Conservation (phyloP, 2,797 vertebrate genomes). For the Choloepus didactylus region DNA sequence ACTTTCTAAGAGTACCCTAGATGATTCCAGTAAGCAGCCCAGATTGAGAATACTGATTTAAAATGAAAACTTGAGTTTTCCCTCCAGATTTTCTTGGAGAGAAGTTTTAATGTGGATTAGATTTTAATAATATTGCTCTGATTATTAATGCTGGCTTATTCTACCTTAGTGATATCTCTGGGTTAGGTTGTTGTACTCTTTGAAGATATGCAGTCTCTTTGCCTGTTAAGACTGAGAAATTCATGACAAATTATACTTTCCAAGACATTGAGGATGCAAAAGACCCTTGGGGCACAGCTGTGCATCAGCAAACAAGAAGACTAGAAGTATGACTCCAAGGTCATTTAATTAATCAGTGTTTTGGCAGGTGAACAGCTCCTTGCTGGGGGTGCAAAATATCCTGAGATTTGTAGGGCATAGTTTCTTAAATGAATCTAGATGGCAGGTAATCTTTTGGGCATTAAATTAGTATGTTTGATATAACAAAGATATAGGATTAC, state of each 20-base stretch:
- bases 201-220: not conserved
- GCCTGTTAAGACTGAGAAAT: slow-evolving; percentile 28
- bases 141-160: not conserved
- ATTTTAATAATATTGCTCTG: not conserved
- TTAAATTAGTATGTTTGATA: not conserved
- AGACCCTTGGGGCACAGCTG: not conserved
- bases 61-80: not conserved
- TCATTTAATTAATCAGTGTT: slow-evolving; percentile 39
- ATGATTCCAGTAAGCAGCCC: not conserved
- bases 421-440: not conserved
- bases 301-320: not conserved
- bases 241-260: slow-evolving; percentile 9
- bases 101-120: not conserved
- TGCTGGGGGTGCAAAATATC: not conserved
- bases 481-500: not conserved
- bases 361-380: slow-evolving; percentile 34
- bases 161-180: not conserved
- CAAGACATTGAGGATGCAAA: slow-evolving; percentile 9
- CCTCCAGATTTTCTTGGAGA: not conserved
- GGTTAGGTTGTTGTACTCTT: not conserved
- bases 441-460: not conserved
- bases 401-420: not conserved
- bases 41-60: not conserved
- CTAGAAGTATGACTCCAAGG: not conserved
- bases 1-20: not conserved